Percentiles rank a stretch among this genome's conserved stretches.
Evolutionary conservation across 1,140 invertebrate species (phyloP).

Genomic region (Sminthurinus signatus): DNA sequence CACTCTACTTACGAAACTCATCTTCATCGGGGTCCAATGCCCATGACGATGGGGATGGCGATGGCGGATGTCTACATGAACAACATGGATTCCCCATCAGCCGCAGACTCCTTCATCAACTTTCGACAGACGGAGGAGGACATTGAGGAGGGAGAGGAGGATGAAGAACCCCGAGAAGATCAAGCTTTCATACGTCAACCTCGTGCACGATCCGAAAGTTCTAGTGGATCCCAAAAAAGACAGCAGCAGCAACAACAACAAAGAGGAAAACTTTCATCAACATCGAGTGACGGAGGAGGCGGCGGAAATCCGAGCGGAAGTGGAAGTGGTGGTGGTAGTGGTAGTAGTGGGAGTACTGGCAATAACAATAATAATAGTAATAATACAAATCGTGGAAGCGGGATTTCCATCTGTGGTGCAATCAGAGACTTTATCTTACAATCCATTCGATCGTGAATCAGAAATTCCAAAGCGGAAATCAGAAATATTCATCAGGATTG

Average conservation of each 20-base stretch:
- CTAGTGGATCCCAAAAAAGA: not conserved
- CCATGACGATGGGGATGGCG: constrained; percentile 1
- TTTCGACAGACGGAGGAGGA: constrained; percentile 9
- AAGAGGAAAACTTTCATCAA: not conserved
- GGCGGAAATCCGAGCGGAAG: not conserved
- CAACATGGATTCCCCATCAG: constrained; percentile 7
- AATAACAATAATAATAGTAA: not conserved
- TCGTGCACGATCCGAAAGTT: not conserved
- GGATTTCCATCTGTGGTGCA: constrained; percentile 32
- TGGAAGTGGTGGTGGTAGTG: not conserved
- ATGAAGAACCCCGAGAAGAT: not conserved
- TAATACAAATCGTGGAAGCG: constrained; percentile 10
- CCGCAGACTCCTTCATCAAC: constrained; percentile 7
- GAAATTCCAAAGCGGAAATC: no score
- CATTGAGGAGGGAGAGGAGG: constrained; percentile 6
- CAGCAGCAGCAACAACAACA: not conserved
- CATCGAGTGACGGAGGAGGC: not conserved
- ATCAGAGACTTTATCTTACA: constrained; percentile 38
- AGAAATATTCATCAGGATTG: no score
- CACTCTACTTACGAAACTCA: constrained; percentile 8
- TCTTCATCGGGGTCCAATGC: not conserved
- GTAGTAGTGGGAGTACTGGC: not conserved
- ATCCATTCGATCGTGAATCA: constrained; percentile 24
- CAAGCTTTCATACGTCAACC: not conserved
- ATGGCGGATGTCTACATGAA: constrained; percentile 2